Conservation (phyloP, 2,797 vertebrate species). For the Mycteria americana region DNA sequence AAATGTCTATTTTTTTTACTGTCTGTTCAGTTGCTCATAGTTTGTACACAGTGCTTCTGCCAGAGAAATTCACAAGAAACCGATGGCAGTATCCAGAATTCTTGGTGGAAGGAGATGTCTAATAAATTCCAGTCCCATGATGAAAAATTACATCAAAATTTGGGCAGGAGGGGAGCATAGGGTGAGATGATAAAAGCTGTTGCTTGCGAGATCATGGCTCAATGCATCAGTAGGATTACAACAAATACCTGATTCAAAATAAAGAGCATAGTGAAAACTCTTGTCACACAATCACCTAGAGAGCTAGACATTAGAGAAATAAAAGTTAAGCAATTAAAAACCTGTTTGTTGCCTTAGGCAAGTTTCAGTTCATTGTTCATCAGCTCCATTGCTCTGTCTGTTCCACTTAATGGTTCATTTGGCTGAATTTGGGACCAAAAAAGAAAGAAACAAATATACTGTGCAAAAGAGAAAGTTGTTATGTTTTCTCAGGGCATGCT, state of each 20-base stretch:
- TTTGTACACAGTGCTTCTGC: background rate
- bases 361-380: constrained; percentile 66
- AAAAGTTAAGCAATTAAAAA: constrained; percentile 69
- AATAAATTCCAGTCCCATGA: background rate
- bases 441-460: background rate
- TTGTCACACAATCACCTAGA: constrained; percentile 45
- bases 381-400: constrained; percentile 52
- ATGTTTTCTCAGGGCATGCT: background rate
- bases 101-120: background rate
- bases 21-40: background rate
- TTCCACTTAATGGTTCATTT: constrained; percentile 55
- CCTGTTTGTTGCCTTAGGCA: constrained; percentile 53
- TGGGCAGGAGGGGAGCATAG: background rate
- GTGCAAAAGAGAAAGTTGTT: background rate
- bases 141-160: background rate
- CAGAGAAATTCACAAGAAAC: background rate
- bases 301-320: constrained; percentile 53
- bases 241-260: background rate
- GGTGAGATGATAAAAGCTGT: background rate
- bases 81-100: background rate
- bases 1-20: background rate
- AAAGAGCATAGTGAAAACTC: constrained; percentile 14
- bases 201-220: background rate
- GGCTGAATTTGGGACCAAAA: constrained; percentile 49
- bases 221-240: background rate